These are phyloP conservation scores for Lucifuga dentata DNA, from an alignment of 2,113 vertebrate genomes.

Conservation along the genomic window DNA sequence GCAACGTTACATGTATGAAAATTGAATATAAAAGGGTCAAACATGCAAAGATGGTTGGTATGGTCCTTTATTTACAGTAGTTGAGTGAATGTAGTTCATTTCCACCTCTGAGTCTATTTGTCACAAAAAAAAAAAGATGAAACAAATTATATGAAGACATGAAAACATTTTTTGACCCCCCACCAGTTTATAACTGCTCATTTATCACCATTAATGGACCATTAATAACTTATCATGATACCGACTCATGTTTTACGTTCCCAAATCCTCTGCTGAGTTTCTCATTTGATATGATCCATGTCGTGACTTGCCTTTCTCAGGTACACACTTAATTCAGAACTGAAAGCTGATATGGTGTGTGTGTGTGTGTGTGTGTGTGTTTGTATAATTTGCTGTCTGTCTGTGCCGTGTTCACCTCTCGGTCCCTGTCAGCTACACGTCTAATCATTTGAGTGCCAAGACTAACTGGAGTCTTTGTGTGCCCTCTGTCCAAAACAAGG, in stretches of 20 bases:
- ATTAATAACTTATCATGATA: conserved; percentile 10
- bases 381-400: conserved; percentile 33
- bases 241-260: background rate
- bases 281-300: background rate
- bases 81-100: no score
- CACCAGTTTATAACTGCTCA: background rate
- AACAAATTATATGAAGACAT: background rate
- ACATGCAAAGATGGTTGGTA: no score
- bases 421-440: conserved; percentile 40
- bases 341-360: conserved; percentile 47
- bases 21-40: no score
- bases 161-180: conserved; percentile 1
- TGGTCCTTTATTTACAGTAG: no score
- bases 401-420: conserved; percentile 27
- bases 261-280: background rate
- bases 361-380: conserved; percentile 22
- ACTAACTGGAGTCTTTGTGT: conserved; percentile 70
- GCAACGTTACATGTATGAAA: no score
- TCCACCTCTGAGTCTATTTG: no score
- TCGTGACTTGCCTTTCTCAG: conserved; percentile 25
- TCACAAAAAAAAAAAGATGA: no score
- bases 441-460: conserved; percentile 42
- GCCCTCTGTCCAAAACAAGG: conserved; percentile 45
- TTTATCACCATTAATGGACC: conserved; percentile 1
- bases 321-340: conserved; percentile 16